Base-by-base conservation (phyloP, 2,113 vertebrate species). In the Platichthys flesus region DNA sequence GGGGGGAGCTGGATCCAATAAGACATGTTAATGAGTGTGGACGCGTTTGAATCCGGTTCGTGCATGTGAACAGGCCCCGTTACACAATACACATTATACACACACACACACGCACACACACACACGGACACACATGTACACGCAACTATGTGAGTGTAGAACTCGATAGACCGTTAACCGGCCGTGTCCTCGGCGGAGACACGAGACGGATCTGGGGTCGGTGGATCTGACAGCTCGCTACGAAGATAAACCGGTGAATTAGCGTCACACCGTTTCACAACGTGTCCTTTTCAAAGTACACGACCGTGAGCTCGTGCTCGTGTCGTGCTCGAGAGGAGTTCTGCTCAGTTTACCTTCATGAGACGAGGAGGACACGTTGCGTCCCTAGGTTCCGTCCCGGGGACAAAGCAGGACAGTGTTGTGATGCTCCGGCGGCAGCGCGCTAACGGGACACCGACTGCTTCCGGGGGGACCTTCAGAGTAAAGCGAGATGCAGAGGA, bases 341-440 rank as follows among this genome's bases (percentile, higher is more conserved):
- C 9, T 3, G 1, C 40, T 12, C 0, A 1, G 47, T 54, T 87
- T 91, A 92, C 91, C 91, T 84, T 90, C 89, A 90, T 91, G 31
- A 7, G 31, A 7, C 31, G 84, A 92, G 85, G 78, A 72, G 82
- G 69, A 40, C 16, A 74, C 54, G 86, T 74, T 55, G 59, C 37
- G 71, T 40, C 57, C 65, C 64, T n/a, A 40, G 63, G 3, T 28
- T 28, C 26, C 26, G 26, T 40, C 57, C 65, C 64, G 18, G 40
- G 63, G 79, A 88, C 79, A 90, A 89, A 89, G 85, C 88, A 13
- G 75, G 56, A 71, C 81, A 77, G 76, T 89, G 90, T 91, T 89
- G 87, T 88, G 89, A 90, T 89, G 91, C 84, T 91, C 58, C 40
- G 91, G 24, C 2, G 71, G 69, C 58, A 82, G 49, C 1, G 1